Percentiles rank a stretch among this genome's conserved stretches.
Evolutionary conservation across 2,797 vertebrate species (phyloP).

Genomic region (Pterois miles): DNA sequence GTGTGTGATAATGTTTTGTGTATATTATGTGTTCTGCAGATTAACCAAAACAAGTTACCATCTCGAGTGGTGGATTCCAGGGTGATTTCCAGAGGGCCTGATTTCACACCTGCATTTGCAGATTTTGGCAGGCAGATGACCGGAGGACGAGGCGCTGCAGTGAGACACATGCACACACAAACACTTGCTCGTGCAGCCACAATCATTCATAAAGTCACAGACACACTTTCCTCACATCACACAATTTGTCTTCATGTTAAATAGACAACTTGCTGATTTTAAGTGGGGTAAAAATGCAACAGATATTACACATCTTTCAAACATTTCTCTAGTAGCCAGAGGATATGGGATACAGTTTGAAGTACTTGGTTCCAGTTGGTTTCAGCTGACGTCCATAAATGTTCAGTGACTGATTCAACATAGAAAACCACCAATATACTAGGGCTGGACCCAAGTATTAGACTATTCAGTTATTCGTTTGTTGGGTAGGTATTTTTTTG

Average conservation of each 20-base stretch:
- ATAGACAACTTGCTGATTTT: background rate
- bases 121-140: conserved; percentile 92
- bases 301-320: background rate
- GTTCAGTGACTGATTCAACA: background rate
- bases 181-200: background rate
- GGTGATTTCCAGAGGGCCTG: conserved; percentile 93
- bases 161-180: conserved; percentile 79
- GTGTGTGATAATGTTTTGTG: conserved; percentile 4
- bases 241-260: background rate
- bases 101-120: conserved; percentile 97
- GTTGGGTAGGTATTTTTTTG: too few species aligned
- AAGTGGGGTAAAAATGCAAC: background rate
- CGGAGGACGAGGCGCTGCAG: conserved; percentile 88
- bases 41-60: conserved; percentile 93
- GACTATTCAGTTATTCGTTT: too few species aligned
- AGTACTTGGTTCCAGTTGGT: background rate
- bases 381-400: background rate
- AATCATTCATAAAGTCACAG: conserved; percentile 29
- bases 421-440: background rate
- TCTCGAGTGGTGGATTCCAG: conserved; percentile 90
- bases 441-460: too few species aligned
- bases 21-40: conserved; percentile 77
- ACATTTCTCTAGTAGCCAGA: background rate
- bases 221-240: background rate
- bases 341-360: background rate